phyloP scores from a whole-genome alignment of 2,797 vertebrate genomes.

The Liasis olivaceus region DNA sequence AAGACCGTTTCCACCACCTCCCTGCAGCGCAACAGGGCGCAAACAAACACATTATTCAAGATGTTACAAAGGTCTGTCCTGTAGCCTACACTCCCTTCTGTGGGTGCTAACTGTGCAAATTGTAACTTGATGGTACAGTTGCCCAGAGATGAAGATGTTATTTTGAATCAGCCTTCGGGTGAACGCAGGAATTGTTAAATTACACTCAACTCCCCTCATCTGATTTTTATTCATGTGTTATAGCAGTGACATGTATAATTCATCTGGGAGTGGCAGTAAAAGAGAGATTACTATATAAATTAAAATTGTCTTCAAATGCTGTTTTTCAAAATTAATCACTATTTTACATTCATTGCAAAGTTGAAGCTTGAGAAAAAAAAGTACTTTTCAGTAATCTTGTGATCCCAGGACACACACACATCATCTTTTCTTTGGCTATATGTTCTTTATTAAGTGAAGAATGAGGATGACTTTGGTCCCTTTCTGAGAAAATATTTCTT shows the following conservation, averaged over 20 bases:
- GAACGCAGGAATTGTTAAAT: conserved; percentile 1
- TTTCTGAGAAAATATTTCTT: conserved; percentile 68
- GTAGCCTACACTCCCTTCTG: background rate
- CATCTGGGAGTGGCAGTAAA: conserved; percentile 36
- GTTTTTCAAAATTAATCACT: conserved; percentile 68
- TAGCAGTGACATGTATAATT: conserved; percentile 10
- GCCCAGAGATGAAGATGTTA: background rate
- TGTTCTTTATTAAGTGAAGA: conserved; percentile 54
- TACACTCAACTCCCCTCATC: background rate
- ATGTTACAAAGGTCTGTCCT: background rate
- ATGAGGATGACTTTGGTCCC: conserved; percentile 56
- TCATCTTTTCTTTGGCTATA: conserved; percentile 56
- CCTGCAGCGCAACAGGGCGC: background rate
- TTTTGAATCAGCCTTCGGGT: background rate
- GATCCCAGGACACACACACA: conserved; percentile 39
- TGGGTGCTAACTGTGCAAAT: background rate
- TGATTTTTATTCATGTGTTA: conserved; percentile 2
- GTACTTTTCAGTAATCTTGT: conserved; percentile 65
- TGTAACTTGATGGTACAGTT: background rate
- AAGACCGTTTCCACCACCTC: background rate
- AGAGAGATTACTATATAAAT: conserved; percentile 46
- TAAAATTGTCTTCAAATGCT: conserved; percentile 42
- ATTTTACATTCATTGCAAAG: conserved; percentile 62
- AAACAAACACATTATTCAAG: background rate
- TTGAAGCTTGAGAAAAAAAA: conserved; percentile 64